Evolutionary conservation across 2,113 vertebrate species (phyloP), one percentile per base, ranked within the genome.

Genomic region (Mobula birostris): DNA sequence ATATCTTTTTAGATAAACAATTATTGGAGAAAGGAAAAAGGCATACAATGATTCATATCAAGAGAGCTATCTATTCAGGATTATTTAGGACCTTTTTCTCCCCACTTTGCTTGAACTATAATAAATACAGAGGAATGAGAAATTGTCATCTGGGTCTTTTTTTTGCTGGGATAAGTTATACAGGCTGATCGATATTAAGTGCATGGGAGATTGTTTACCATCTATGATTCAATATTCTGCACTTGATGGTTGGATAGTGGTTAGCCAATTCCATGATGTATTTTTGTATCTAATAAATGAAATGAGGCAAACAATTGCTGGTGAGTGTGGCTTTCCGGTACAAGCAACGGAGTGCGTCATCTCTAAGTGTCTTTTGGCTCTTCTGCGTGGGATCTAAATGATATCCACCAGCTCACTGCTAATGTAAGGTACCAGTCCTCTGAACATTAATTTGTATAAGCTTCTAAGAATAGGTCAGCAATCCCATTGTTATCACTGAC

Each of bases 181-280:
- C 14, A 72, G n/a, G 36, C 19, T 68, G 36, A 72, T 74, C 90
- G 9, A 74, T 93, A 8, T 74, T 93, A 74, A 93, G 7, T 93
- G 70, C 91, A 72, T 36, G 24, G 70, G 11, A 74, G n/a, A 93
- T 74, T 19, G 11, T 56, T 93, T 74, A 11, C 91, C 11, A 48
- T 48, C 32, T 93, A 40, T 40, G 90, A 74, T 74, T 93, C 70
- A 74, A 93, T 93, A 93, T 76, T 76, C 68, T 76, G 36, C 91
- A 48, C 36, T 48, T 29, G 36, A 72, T 19, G 58, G n/a, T 93
- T 21, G 40, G 32, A 70, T 70, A 93, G 19, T 76, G 91, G 68
- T 93, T 56, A 76, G 24, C 36, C 40, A 72, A 93, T 48, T 74
- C 24, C 72, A 74, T 72, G 17, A n/a, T 66, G 85, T 17, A 68